Evolutionary conservation across 2,797 vertebrate species (phyloP), one percentile per base, ranked within the genome.

Genomic region (Sebastes matsubarae): DNA sequence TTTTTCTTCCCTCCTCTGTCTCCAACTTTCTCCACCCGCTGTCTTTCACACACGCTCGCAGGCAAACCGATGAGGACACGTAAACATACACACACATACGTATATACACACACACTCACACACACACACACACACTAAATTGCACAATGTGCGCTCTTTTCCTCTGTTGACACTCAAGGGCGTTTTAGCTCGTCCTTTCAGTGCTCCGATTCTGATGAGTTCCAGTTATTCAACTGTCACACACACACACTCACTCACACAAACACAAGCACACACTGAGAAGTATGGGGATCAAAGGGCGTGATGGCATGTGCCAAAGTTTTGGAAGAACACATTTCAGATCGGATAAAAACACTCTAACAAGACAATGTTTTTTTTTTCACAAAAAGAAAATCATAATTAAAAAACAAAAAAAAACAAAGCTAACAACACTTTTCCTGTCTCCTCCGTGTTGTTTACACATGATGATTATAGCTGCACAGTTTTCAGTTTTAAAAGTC

Each of bases 291-390:
- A 80, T 86, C 60, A 70, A 90, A 90, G 87, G 87, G 78, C 80
- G 75, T 83, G 92, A 77, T 82, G 92, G 91, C 90, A 79, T 88
- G 88, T 64, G 91, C 87, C 84, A 83, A 81, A 77, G 93, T 93
- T 95, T 93, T 95, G 96, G 97, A 97, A 98, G 97, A 98, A 96
- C 96, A 95, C 90, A 78, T 89, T 94, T 95, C 88, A 94, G 94
- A 95, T 92, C 92, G 94, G 94, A 87, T 94, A 93, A 94, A 94
- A 96, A 96, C 93, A 95, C 66, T 88, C 79, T 85, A 78, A 95
- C 88, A 91, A 93, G 93, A 86, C 77, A 88, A 95, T 91, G 91
- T 52, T 52, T 52, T n/a, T 52, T 38, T 94, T 94, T 88, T 91
- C 87, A 93, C 86, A 92, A 93, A 91, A 93, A 79, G 76, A 92